phyloP scores from a whole-genome alignment of 2,797 vertebrate species.

The Gambelia wislizenii region DNA sequence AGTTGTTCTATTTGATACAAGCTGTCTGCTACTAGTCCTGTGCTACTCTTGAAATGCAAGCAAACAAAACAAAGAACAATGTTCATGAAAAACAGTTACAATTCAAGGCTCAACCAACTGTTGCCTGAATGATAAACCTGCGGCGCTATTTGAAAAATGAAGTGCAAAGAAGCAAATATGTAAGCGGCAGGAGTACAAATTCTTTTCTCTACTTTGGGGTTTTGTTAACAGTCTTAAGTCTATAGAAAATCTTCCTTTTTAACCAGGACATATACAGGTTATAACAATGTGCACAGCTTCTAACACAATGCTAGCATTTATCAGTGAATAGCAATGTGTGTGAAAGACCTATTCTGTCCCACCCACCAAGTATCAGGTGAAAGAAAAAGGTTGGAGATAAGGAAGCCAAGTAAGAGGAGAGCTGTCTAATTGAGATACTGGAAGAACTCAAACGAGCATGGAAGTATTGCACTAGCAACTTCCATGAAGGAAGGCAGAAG shows the following conservation, averaged over 20 bases:
- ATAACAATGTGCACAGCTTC: background rate
- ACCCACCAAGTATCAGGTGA: too few relatives aligned
- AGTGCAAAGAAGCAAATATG: background rate
- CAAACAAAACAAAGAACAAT: background rate
- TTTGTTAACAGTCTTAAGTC: too few relatives aligned
- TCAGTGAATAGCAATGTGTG: background rate
- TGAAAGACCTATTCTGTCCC: background rate
- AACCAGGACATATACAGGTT: background rate
- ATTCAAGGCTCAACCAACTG: background rate
- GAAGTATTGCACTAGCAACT: too few relatives aligned
- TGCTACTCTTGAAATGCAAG: background rate
- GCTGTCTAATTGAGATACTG: too few relatives aligned
- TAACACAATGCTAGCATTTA: background rate
- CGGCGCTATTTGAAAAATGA: background rate
- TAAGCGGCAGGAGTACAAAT: background rate
- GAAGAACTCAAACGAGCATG: too few relatives aligned
- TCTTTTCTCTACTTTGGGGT: background rate
- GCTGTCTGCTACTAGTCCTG: background rate
- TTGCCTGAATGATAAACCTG: background rate
- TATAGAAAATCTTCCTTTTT: background rate
- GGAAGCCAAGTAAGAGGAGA: too few relatives aligned
- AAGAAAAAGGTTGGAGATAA: background rate
- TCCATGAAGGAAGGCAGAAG: background rate
- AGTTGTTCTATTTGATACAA: background rate
- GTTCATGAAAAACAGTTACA: background rate